A percentile compares a stretch with the other conserved stretches of the same genome.
phyloP scores from a whole-genome alignment of 2,888 invertebrate species.

The Augochlorella aurata region DNA sequence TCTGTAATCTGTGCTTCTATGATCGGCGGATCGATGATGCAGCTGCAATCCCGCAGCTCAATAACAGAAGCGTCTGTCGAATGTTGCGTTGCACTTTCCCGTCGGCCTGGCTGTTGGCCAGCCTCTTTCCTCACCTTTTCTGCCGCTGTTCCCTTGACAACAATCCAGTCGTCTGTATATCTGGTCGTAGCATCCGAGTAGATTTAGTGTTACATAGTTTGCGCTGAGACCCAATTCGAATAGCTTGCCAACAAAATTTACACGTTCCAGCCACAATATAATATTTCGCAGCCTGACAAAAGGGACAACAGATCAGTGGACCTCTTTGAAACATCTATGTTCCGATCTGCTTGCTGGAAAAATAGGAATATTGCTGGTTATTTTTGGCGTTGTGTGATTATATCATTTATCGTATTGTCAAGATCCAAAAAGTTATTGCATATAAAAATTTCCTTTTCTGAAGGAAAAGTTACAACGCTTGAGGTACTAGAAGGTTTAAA shows the following conservation, averaged over 20 bases:
- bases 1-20: conserved; percentile 25
- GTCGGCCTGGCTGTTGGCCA: conserved; percentile 55
- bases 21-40: conserved; percentile 37
- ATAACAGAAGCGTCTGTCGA: conserved; percentile 26
- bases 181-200: neutral
- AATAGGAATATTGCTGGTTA: no score
- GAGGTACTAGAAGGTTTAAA: no score
- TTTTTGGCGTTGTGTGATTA: no score
- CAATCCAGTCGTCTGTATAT: neutral
- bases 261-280: neutral
- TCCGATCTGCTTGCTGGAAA: no score
- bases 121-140: conserved; percentile 17
- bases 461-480: no score
- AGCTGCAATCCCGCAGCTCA: conserved; percentile 23
- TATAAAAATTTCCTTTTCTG: no score
- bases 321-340: no score
- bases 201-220: neutral
- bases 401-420: no score
- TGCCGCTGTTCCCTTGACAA: neutral
- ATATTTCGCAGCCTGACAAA: no score
- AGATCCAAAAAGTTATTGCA: no score
- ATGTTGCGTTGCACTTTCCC: conserved; percentile 46
- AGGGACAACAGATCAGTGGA: no score
- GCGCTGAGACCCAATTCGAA: no score
- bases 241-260: neutral